Percentiles rank a stretch among this genome's conserved stretches.
Conservation (phyloP, 2,113 vertebrate species). For the Natator depressus region DNA sequence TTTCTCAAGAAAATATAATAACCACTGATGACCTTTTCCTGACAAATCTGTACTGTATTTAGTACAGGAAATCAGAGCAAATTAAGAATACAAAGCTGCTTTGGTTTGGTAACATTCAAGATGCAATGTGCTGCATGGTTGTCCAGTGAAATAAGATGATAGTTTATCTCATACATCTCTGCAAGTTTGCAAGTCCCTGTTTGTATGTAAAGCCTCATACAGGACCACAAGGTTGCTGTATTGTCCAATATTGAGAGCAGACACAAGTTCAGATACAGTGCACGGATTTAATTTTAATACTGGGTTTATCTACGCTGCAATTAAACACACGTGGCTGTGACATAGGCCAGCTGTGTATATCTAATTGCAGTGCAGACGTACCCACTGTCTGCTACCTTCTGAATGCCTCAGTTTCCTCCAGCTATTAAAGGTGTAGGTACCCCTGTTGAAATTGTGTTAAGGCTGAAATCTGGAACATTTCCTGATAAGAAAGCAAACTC, state of each 20-base stretch:
- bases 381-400: not conserved
- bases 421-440: not conserved
- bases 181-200: not conserved
- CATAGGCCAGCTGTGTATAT: too few relatives aligned
- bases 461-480: fast-evolving
- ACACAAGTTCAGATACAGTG: not conserved
- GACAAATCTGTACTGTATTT: not conserved
- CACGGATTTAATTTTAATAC: not conserved
- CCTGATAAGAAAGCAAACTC: fast-evolving
- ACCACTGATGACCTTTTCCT: not conserved
- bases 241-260: not conserved
- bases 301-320: too few relatives aligned
- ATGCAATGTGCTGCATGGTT: not conserved
- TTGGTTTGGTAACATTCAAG: not conserved
- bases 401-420: not conserved
- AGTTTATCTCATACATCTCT: not conserved
- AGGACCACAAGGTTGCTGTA: not conserved
- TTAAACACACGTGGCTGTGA: too few relatives aligned
- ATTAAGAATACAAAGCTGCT: not conserved
- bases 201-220: not conserved
- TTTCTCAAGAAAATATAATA: not conserved
- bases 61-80: not conserved
- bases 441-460: not conserved
- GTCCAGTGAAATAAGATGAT: not conserved
- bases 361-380: too few relatives aligned